Evolutionary conservation across 2,888 invertebrate species (phyloP).

Genomic region (Aromia moschata): DNA sequence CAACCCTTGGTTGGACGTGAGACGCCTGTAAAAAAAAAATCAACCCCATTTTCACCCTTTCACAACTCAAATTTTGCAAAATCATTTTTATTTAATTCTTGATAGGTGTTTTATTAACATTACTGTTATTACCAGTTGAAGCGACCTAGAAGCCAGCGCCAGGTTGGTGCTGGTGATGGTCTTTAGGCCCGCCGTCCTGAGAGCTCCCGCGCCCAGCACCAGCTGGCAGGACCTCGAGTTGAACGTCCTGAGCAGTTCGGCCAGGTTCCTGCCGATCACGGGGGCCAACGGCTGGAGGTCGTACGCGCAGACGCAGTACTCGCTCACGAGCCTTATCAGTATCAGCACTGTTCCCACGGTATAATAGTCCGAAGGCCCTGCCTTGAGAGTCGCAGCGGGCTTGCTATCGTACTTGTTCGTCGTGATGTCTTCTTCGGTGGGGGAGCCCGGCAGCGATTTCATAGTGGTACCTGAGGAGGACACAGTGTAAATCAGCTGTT

Average conservation of each 20-base stretch:
- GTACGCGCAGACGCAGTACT: conserved; percentile 86
- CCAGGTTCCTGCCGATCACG: conserved; percentile 82
- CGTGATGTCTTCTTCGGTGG: conserved; percentile 59
- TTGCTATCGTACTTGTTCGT: conserved; percentile 60
- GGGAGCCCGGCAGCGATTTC: conserved; percentile 57
- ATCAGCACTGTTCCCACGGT: conserved; percentile 86
- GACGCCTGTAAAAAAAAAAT: too few species aligned
- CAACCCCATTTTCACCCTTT: too few species aligned
- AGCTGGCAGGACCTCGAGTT: conserved; percentile 92
- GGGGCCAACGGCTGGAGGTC: conserved; percentile 83
- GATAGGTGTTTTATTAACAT: too few species aligned
- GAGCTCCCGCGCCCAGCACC: conserved; percentile 95
- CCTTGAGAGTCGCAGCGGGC: conserved; percentile 64
- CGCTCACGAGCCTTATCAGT: conserved; percentile 88
- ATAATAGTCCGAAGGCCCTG: conserved; percentile 70
- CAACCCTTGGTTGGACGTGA: too few species aligned
- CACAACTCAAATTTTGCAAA: too few species aligned
- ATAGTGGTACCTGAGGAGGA: conserved; percentile 66
- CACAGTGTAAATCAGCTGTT: conserved; percentile 80
- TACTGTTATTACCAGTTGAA: too few species aligned
- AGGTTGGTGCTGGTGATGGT: conserved; percentile 95
- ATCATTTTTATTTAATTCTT: too few species aligned
- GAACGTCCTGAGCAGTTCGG: conserved; percentile 88
- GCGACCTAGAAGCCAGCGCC: neutral
- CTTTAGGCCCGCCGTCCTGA: conserved; percentile 92